These are phyloP conservation scores for Ursus arctos DNA, from an alignment of 2,113 vertebrate species.

Conservation along the genomic window DNA sequence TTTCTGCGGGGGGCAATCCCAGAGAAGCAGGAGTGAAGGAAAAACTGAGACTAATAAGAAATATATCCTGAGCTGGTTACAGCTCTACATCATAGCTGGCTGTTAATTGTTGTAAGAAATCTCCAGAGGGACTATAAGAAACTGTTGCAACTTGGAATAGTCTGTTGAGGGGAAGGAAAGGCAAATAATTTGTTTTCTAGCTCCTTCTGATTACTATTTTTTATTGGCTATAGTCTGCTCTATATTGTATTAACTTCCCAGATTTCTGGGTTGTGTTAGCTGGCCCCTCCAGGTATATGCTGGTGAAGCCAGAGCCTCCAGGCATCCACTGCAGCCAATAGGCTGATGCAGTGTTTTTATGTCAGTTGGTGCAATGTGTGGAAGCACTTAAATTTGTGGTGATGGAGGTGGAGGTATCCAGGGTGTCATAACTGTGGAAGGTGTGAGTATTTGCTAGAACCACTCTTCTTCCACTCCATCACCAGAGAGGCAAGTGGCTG, in stretches of 20 bases:
- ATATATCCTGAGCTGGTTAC: background rate
- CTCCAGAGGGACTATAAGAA: background rate
- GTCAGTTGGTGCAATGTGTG: background rate
- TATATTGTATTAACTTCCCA: background rate
- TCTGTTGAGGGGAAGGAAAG: background rate
- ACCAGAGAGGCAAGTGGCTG: background rate
- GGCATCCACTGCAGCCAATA: fast-evolving
- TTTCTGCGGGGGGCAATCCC: background rate
- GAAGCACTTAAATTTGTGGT: background rate
- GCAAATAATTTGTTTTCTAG: background rate
- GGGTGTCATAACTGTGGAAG: background rate
- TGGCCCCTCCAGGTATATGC: background rate
- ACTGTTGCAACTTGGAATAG: background rate
- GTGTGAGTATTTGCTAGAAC: background rate
- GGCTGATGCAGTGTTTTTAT: background rate
- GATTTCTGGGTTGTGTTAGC: background rate
- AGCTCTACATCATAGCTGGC: background rate
- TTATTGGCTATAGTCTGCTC: background rate
- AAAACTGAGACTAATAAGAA: background rate
- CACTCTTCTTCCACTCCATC: background rate
- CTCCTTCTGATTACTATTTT: background rate
- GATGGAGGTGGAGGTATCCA: background rate
- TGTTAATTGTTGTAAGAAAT: background rate
- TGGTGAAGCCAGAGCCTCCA: background rate
- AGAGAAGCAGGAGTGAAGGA: background rate